Conservation (phyloP, 1,140 invertebrate genomes). For the Pachypsylla venusta region DNA sequence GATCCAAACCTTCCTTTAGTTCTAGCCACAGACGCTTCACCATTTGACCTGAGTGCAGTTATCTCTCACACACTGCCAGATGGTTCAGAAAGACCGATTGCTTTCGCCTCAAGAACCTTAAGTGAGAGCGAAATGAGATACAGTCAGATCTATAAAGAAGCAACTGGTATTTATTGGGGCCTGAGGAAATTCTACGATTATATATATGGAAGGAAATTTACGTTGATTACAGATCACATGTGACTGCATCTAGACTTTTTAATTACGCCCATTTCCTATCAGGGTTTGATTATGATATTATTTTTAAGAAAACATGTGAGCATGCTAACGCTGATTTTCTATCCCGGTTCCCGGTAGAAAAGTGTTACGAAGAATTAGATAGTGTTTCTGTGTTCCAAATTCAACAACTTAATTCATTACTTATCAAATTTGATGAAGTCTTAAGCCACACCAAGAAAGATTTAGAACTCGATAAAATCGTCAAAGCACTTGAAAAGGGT, state of each 20-base stretch:
- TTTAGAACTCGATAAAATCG: constrained; percentile 8
- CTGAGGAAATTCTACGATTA: constrained; percentile 35
- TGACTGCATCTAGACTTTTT: constrained; percentile 24
- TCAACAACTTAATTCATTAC: constrained; percentile 15
- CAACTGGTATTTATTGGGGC: constrained; percentile 31
- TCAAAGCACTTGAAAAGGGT: constrained; percentile 4
- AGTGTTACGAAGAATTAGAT: background rate
- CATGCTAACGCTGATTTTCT: constrained; percentile 27
- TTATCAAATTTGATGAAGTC: background rate
- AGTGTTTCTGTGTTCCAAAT: constrained; percentile 12
- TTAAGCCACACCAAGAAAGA: constrained; percentile 11
- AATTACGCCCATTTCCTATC: constrained; percentile 28
- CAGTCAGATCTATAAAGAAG: constrained; percentile 36
- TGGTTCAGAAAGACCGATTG: constrained; percentile 31
- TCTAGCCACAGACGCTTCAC: constrained; percentile 10
- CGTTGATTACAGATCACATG: constrained; percentile 33
- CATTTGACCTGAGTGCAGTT: background rate
- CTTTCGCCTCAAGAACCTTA: constrained; percentile 32
- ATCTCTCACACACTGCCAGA: constrained; percentile 10
- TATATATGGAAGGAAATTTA: constrained; percentile 32
- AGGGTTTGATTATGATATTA: constrained; percentile 28
- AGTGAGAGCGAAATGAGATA: constrained; percentile 26
- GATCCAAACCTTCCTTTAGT: constrained; percentile 15
- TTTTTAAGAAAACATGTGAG: constrained; percentile 23
- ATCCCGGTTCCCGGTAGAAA: constrained; percentile 20